Evolutionary conservation across 2,888 invertebrate genomes (phyloP).

Genomic region (Cheilosia pagana): DNA sequence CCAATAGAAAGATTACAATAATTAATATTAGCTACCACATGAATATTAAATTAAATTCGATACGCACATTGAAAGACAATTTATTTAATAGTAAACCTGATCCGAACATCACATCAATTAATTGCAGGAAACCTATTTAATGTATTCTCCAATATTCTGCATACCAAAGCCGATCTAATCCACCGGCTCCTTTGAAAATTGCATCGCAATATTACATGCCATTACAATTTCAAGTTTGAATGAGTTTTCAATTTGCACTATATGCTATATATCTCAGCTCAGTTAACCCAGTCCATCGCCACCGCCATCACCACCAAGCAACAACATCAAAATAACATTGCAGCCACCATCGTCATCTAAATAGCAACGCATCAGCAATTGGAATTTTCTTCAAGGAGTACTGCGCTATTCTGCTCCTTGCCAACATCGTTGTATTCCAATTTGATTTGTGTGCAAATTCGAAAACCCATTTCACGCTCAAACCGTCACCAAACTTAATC

Average conservation of each 20-base stretch:
- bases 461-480: conserved; percentile 76
- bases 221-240: conserved; percentile 5
- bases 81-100: too few relatives aligned
- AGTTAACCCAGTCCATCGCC: not conserved
- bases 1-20: too few relatives aligned
- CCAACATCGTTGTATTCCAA: conserved; percentile 61
- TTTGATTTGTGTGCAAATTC: conserved; percentile 76
- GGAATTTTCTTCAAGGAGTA: conserved; percentile 33
- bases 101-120: too few relatives aligned
- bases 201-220: not conserved
- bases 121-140: too few relatives aligned
- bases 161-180: too few relatives aligned
- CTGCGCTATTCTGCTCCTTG: not conserved
- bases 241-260: conserved; percentile 28
- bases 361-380: not conserved
- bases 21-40: too few relatives aligned
- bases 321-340: not conserved
- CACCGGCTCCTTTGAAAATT: not conserved
- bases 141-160: too few relatives aligned
- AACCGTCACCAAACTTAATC: conserved; percentile 74
- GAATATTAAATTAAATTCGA: too few relatives aligned
- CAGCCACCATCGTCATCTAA: not conserved
- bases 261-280: conserved; percentile 6
- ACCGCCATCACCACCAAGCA: not conserved
- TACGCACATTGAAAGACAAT: too few relatives aligned